Conservation (phyloP, 1,140 invertebrate species). For the Drosophila sulfurigaster region DNA sequence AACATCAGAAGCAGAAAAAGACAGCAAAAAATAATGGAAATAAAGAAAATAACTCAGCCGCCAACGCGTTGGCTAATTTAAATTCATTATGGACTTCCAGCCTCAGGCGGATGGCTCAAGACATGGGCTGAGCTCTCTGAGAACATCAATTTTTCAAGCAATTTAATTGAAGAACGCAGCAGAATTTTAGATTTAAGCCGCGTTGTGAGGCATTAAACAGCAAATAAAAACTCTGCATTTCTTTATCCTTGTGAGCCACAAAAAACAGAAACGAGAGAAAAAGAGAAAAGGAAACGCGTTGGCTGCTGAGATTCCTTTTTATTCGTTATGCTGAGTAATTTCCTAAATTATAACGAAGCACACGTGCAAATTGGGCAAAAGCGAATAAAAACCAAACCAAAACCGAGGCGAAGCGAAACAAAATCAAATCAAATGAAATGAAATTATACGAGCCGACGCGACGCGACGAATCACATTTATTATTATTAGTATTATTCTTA, state of each 20-base stretch:
- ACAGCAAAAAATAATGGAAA: slow-evolving; percentile 33
- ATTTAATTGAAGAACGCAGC: slow-evolving; percentile 70
- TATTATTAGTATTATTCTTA: slow-evolving; percentile 30
- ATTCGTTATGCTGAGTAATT: slow-evolving; percentile 48
- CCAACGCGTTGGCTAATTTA: slow-evolving; percentile 12
- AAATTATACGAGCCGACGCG: slow-evolving; percentile 55
- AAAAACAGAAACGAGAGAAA: background rate
- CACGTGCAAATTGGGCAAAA: slow-evolving; percentile 39
- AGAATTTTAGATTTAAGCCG: slow-evolving; percentile 51
- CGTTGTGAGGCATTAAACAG: slow-evolving; percentile 43
- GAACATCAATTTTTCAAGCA: slow-evolving; percentile 69
- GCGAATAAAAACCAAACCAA: slow-evolving; percentile 44
- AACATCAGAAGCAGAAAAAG: slow-evolving; percentile 18
- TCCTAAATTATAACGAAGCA: slow-evolving; percentile 49
- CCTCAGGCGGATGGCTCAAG: slow-evolving; percentile 17
- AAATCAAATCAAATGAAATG: slow-evolving; percentile 74
- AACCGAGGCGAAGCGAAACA: slow-evolving; percentile 53
- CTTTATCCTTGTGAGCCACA: slow-evolving; percentile 38
- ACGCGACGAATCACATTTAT: slow-evolving; percentile 15
- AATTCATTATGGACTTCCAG: slow-evolving; percentile 40
- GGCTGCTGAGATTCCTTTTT: slow-evolving; percentile 47
- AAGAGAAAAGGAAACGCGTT: background rate
- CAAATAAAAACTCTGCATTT: slow-evolving; percentile 45
- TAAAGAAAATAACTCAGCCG: slow-evolving; percentile 52
- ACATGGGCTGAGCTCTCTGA: slow-evolving; percentile 4